Conservation (phyloP, 2,888 invertebrate genomes). For the Agrotis clavis region DNA sequence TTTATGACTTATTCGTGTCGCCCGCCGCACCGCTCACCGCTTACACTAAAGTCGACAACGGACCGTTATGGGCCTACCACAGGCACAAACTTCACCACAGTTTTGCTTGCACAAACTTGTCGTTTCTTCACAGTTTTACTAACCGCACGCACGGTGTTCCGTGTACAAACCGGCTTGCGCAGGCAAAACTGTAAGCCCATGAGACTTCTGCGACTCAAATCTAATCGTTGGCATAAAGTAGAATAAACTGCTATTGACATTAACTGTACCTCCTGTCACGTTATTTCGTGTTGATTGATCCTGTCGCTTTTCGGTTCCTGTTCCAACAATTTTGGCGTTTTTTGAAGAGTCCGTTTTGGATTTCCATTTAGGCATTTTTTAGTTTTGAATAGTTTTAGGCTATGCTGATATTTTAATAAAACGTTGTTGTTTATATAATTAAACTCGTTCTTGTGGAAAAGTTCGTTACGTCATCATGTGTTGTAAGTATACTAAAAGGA, state of each 20-base stretch:
- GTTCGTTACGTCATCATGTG: constrained; percentile 6
- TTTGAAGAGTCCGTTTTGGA: constrained; percentile 1
- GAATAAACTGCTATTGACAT: background rate
- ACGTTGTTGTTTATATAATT: background rate
- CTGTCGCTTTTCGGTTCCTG: background rate
- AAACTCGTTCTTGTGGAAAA: background rate
- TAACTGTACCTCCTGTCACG: constrained; percentile 12
- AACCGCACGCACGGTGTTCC: too few species aligned
- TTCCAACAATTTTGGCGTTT: background rate
- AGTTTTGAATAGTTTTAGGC: too few species aligned
- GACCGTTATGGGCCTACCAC: too few species aligned
- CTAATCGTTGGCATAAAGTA: background rate
- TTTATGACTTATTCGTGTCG: too few species aligned
- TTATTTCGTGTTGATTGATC: constrained; percentile 1
- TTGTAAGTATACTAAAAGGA: background rate
- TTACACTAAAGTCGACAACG: too few species aligned
- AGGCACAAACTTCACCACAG: too few species aligned
- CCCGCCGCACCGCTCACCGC: too few species aligned
- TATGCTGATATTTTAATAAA: too few species aligned
- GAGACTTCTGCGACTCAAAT: background rate
- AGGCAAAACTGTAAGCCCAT: too few species aligned
- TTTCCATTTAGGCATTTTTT: constrained; percentile 18
- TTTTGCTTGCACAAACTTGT: too few species aligned
- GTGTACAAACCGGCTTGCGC: too few species aligned
- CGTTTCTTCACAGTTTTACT: too few species aligned